Evolutionary conservation across 2,888 invertebrate genomes (phyloP), one percentile per base, ranked within the genome.

Genomic region (Aphidius colemani): DNA sequence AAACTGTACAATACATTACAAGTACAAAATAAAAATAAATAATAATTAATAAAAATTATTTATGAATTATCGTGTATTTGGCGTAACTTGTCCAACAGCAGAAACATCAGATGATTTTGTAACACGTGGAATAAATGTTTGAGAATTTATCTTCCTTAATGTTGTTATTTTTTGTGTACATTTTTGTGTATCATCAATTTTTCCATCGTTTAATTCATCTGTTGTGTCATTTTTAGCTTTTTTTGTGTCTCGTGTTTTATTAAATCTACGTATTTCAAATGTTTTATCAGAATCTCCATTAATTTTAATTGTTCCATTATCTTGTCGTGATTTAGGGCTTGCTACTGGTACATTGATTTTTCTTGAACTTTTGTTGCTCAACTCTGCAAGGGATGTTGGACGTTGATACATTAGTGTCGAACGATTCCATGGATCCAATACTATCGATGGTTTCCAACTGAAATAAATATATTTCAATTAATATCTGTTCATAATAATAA

Each of bases 341-440:
- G 71, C 71, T 61, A 72, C 72, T 59, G 72, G 71, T 63, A 72
- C 69, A 68, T 70, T 69, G 63, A 68, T 70, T 64, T 75, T 77
- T 59, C 73, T 74, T 63, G 65, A 67, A 65, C 59, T 66, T 55
- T 66, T 69, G 51, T 44, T 69, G 39, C 71, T 74, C 61, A 67
- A 63, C 61, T 76, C 78, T 61, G 70, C 71, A 68, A 74, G 69
- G 63, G 74, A 69, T 59, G 73, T 71, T 64, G 75, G 72, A 66
- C 73, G 74, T 65, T 73, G 71, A 64, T 72, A 68, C 56, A 73
- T 70, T 64, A 73, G 71, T 64, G 72, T 74, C 63, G 74, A 76
- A 63, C 71, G 75, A 67, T 76, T 69, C 78, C 78, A 77, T 63
- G 30, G 76, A 73, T 71, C 80, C 80, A 80, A 74, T 82, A 81